A percentile compares a stretch with the other conserved stretches of the same genome.
Evolutionary conservation across 2,888 invertebrate genomes (phyloP).

Genomic region (Drosophila colorata): DNA sequence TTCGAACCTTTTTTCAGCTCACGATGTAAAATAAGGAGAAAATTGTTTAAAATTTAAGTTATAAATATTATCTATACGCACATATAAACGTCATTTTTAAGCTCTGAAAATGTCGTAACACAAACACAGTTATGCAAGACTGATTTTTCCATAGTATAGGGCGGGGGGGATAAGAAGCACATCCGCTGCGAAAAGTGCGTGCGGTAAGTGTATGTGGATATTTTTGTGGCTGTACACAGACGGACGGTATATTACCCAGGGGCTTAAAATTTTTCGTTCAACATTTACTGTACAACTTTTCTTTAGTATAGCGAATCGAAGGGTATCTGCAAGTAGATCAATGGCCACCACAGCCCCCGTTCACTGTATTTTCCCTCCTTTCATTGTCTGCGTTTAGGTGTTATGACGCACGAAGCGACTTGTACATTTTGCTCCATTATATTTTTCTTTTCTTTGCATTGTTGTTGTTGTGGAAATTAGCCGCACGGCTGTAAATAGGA

Average conservation of each 20-base stretch:
- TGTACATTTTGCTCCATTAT: slow-evolving; percentile 41
- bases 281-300: neutral
- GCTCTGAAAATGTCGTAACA: neutral
- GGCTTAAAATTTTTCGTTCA: too few species aligned
- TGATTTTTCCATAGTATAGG: neutral
- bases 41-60: too few species aligned
- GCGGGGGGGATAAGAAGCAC: neutral
- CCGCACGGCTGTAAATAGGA: slow-evolving; percentile 59
- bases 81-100: too few species aligned
- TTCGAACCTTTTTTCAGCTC: too few species aligned
- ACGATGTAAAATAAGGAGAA: too few species aligned
- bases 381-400: slow-evolving; percentile 24
- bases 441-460: slow-evolving; percentile 35
- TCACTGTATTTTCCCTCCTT: slow-evolving; percentile 1
- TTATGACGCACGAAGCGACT: slow-evolving; percentile 49
- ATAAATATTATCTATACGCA: too few species aligned
- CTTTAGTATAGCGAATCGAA: neutral
- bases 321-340: neutral
- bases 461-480: slow-evolving; percentile 59
- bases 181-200: neutral
- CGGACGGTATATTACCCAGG: neutral
- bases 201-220: neutral
- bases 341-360: neutral
- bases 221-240: neutral
- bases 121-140: neutral